phyloP scores from a whole-genome alignment of 1,140 invertebrate species.

The Panonychus citri region DNA sequence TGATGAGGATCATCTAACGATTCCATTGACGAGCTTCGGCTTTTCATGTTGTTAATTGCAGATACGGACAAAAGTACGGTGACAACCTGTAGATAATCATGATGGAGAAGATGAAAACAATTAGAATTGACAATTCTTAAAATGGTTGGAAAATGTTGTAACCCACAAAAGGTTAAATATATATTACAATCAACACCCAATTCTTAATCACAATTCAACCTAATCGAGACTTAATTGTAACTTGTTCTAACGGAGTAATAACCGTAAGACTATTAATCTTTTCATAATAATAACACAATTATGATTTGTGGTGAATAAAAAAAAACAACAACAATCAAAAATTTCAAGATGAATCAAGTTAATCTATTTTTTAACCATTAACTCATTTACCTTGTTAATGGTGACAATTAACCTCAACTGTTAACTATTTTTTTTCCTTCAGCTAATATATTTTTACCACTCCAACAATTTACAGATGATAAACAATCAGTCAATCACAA shows the following conservation, averaged over 20 bases:
- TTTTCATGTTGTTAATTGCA: slow-evolving; percentile 12
- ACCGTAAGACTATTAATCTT: not conserved
- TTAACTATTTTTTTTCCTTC: no score
- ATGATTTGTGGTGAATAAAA: no score
- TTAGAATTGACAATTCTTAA: not conserved
- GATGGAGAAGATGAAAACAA: not conserved
- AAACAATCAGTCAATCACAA: no score
- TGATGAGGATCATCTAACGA: slow-evolving; percentile 8
- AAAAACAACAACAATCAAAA: no score
- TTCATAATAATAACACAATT: no score
- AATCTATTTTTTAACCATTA: no score
- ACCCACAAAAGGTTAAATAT: not conserved
- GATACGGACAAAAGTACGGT: slow-evolving; percentile 11
- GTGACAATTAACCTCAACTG: no score
- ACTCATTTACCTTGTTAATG: no score
- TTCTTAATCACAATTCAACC: not conserved
- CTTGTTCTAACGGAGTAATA: not conserved
- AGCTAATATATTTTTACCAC: no score
- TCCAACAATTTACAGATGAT: no score
- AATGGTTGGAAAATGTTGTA: not conserved
- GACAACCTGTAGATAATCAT: not conserved
- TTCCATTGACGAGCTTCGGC: slow-evolving; percentile 10
- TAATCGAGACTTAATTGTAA: not conserved
- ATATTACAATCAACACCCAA: not conserved
- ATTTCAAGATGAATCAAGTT: no score